Evolutionary conservation across 2,888 invertebrate genomes (phyloP).

Genomic region (Polymixis lichenea): DNA sequence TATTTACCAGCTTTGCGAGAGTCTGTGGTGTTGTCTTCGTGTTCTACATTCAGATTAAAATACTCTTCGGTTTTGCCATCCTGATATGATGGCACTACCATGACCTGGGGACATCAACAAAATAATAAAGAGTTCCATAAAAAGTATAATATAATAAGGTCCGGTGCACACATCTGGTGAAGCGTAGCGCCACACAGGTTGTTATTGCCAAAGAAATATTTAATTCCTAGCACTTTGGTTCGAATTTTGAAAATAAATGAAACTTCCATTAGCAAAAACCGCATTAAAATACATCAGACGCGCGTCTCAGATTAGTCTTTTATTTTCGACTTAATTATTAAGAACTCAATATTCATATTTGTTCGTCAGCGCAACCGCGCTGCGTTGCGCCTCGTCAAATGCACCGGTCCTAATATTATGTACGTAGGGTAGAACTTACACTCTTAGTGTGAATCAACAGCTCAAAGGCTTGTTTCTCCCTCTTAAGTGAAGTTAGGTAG

Average conservation of each 20-base stretch:
- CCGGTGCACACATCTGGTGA: not conserved
- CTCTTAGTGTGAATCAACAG: constrained; percentile 97
- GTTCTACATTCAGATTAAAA: constrained; percentile 84
- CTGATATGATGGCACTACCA: constrained; percentile 97
- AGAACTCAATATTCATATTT: not conserved
- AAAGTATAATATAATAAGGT: not conserved
- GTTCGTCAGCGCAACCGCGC: no score
- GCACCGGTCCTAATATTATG: not conserved
- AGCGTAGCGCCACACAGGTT: not conserved
- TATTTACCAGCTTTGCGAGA: constrained; percentile 92
- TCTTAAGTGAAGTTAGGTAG: constrained; percentile 96
- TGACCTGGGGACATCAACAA: constrained; percentile 89
- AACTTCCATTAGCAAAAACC: not conserved
- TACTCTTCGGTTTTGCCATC: constrained; percentile 94
- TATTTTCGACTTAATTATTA: not conserved
- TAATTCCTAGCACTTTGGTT: not conserved
- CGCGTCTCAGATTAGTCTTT: not conserved
- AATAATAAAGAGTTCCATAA: not conserved
- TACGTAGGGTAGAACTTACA: constrained; percentile 88
- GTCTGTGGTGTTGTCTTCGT: constrained; percentile 82
- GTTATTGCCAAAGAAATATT: not conserved
- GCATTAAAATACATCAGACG: not conserved
- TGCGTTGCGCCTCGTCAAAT: not conserved
- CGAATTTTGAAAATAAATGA: constrained; percentile 1
- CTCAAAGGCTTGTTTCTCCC: constrained; percentile 99